Evolutionary conservation across 2,797 vertebrate species (phyloP), one percentile per base, ranked within the genome.

Genomic region (Anabas testudineus): DNA sequence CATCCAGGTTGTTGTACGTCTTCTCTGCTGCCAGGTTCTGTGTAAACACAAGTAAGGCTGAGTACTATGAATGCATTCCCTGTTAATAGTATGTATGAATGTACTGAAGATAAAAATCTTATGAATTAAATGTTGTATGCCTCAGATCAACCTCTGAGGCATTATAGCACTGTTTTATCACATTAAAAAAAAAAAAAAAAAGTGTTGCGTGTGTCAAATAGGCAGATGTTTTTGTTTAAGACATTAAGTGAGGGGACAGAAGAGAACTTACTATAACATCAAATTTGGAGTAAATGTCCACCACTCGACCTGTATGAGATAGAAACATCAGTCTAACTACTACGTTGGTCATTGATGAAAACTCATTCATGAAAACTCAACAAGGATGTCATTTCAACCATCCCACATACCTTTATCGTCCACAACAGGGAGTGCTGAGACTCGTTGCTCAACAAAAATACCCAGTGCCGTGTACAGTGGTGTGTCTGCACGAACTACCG

Each of bases 211-310:
- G 16, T 41, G 4, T 16, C 1, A 42, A 57, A 56, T 22, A 1
- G 1, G 16, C 19, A 32, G n/a, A n/a, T n/a, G n/a, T n/a, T n/a
- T n/a, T n/a, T n/a, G n/a, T n/a, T n/a, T n/a, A 43, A 30, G 39
- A 37, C 28, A 7, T 34, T 7, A 34, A 16, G n/a, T 7, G 2
- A 59, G 16, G 8, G 30, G 18, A 68, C 21, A 43, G 36, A 3
- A 10, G 4, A 18, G 7, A 49, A 99, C 98, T 98, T 94, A 99
- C 97, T 77, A 99, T 99, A 52, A 99, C 97, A 15, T 99, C 97
- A 80, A 99, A 99, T 84, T 99, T 99, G 62, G 98, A 99, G 92
- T 99, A 99, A 82, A 99, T 99, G 84, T 99, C 98, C 80, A 98
- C 96, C 78, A 98, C 97, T 45, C 94, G 96, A 43, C 97, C 98